phyloP scores from a whole-genome alignment of 2,113 vertebrate species.

The Xiphias gladius region DNA sequence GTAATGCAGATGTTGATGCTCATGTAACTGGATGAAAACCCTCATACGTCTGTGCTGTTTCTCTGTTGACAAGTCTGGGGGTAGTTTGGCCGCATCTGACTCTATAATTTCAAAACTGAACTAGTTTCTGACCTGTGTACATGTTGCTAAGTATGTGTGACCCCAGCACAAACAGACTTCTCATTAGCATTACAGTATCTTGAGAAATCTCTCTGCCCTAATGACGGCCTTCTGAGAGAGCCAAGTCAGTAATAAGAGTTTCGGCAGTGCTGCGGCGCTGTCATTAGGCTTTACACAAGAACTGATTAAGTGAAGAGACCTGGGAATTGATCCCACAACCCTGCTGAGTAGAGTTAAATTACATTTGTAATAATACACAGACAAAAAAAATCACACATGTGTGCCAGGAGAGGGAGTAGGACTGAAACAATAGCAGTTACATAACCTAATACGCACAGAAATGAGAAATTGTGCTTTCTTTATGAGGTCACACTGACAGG shows the following conservation, averaged over 20 bases:
- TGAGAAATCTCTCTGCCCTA: constrained; percentile 19
- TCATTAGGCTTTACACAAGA: constrained; percentile 39
- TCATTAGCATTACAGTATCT: constrained; percentile 25
- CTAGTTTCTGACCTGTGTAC: background rate
- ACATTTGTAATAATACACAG: constrained; percentile 41
- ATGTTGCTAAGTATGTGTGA: constrained; percentile 15
- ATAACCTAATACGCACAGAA: constrained; percentile 59
- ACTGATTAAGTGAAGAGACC: constrained; percentile 32
- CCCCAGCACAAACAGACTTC: constrained; percentile 14
- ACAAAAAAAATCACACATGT: constrained; percentile 15
- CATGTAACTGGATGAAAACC: constrained; percentile 2
- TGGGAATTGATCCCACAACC: constrained; percentile 32
- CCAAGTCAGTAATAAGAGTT: constrained; percentile 29
- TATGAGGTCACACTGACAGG: constrained; percentile 73
- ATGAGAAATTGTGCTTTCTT: constrained; percentile 69
- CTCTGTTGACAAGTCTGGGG: constrained; percentile 8
- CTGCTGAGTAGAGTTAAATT: constrained; percentile 34
- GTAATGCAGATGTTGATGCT: background rate
- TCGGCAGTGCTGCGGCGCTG: background rate
- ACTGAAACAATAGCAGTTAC: constrained; percentile 66
- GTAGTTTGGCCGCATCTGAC: background rate
- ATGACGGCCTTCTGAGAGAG: background rate
- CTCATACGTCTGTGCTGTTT: constrained; percentile 1
- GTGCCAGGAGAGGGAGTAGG: constrained; percentile 17
- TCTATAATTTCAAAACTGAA: constrained; percentile 4